Base-by-base conservation (phyloP, 1,140 invertebrate genomes). In the Drosophila serrata region DNA sequence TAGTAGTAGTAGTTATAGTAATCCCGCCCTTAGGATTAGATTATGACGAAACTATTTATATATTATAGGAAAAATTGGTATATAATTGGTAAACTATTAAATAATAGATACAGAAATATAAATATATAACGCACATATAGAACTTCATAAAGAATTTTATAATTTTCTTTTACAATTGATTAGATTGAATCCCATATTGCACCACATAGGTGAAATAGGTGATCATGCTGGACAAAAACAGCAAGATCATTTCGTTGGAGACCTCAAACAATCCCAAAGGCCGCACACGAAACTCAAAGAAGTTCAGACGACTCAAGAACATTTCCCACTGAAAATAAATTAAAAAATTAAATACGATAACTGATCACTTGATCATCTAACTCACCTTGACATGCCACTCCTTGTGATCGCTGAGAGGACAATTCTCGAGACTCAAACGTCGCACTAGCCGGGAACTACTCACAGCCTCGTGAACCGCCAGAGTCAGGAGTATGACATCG, bases 161-260 rank as follows among this genome's bases (percentile, higher is more conserved):
- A n/a, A n/a, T n/a, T n/a, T 24, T 46, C 7, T 33, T 12, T 61
- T 19, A 70, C 40, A 81, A 60, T 29, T 60, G 78, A 40, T 86
- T 60, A 15, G 67, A 39, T 49, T 86, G 82, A n/a, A 85, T 57
- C 1, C 82, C 68, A 22, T 61, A 81, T 22, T 86, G 82, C 8
- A 88, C 43, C 37, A 88, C 76, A 31, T 79, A 88, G 6, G 85
- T 88, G 3, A 88, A 70, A 48, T 90, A 88, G 1, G 85, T 90
- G 8, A 88, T 75, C 58, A 88, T 55, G 6, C 81, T 67, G 4
- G 85, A 88, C 7, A 88, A 42, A 56, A 85, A 81, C 3, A 85
- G 27, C 37, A 88, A 55, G 24, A 88, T 88, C 7, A 88, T 57
- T 22, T 88, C 85, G 35, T 88, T 90, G 12, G 81, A 81, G 22